Percentiles rank a stretch among this genome's conserved stretches.
phyloP scores from a whole-genome alignment of 2,888 invertebrate species.

The Rhabditoides inermis region DNA sequence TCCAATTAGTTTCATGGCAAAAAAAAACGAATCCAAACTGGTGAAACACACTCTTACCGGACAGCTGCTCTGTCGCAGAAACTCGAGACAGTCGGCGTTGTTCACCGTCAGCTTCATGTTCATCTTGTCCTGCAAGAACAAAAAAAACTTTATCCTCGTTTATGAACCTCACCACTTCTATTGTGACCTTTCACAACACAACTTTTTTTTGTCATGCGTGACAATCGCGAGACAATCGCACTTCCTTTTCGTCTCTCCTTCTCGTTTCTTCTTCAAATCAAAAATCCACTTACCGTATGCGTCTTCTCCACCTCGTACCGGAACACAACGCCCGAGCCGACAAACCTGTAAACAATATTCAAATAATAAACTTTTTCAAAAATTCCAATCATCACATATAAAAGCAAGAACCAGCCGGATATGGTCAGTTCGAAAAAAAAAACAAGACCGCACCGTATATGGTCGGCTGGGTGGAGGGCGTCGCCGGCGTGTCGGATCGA shows the following conservation, averaged over 20 bases:
- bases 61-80: constrained; percentile 16
- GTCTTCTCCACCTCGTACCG: constrained; percentile 13
- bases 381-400: too few relatives aligned
- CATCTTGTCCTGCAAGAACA: constrained; percentile 8
- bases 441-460: constrained; percentile 13
- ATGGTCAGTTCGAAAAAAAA: not conserved
- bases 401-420: too few relatives aligned
- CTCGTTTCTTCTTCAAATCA: too few relatives aligned
- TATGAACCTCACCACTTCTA: too few relatives aligned
- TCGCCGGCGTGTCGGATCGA: constrained; percentile 11
- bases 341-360: constrained; percentile 10
- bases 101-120: constrained; percentile 14
- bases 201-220: too few relatives aligned
- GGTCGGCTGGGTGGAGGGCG: constrained; percentile 21
- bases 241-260: too few relatives aligned
- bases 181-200: too few relatives aligned
- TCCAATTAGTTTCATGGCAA: not conserved
- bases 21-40: not conserved
- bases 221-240: too few relatives aligned
- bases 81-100: constrained; percentile 27
- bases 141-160: too few relatives aligned
- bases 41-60: constrained; percentile 11
- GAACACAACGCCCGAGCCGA: constrained; percentile 18
- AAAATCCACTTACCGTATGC: too few relatives aligned
- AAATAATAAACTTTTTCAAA: too few relatives aligned